phyloP scores from a whole-genome alignment of 2,113 vertebrate species.

The Menidia beryllina region DNA sequence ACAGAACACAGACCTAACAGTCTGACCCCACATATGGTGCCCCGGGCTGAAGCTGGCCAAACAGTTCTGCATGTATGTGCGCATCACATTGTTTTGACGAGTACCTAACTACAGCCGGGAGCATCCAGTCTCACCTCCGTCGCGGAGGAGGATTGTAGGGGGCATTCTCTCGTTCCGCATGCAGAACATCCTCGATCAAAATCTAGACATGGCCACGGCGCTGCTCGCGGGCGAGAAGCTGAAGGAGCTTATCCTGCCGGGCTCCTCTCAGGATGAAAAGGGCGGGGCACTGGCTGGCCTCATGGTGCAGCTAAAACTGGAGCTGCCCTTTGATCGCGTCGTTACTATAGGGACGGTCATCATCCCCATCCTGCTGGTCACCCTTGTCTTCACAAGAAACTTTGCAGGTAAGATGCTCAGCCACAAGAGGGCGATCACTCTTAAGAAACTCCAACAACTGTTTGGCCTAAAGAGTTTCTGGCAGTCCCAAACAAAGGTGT shows the following conservation, averaged over 20 bases:
- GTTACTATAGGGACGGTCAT: conserved; percentile 98
- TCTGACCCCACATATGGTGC: conserved; percentile 42
- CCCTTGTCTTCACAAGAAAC: conserved; percentile 98
- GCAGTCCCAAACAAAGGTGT: not conserved
- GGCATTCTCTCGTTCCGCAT: conserved; percentile 77
- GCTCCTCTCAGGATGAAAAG: conserved; percentile 94
- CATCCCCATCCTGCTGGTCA: conserved; percentile 96
- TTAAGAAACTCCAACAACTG: not conserved
- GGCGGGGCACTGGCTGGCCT: conserved; percentile 90
- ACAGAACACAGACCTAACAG: conserved; percentile 25
- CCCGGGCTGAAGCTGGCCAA: conserved; percentile 47
- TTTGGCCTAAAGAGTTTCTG: not conserved
- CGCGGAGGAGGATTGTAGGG: conserved; percentile 44
- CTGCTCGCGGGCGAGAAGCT: conserved; percentile 98
- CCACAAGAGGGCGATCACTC: conserved; percentile 36
- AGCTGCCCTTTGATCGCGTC: conserved; percentile 97
- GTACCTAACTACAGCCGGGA: conserved; percentile 43
- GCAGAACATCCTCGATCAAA: conserved; percentile 98
- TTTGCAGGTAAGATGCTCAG: conserved; percentile 92
- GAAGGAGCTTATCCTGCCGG: conserved; percentile 96
- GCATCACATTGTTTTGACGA: conserved; percentile 14
- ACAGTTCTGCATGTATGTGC: conserved; percentile 9
- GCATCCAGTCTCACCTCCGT: conserved; percentile 21
- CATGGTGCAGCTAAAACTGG: conserved; percentile 95
- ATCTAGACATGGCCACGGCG: conserved; percentile 99